Evolutionary conservation across 2,888 invertebrate genomes (phyloP), one percentile per base, ranked within the genome.

Genomic region (Lutraria lutraria): DNA sequence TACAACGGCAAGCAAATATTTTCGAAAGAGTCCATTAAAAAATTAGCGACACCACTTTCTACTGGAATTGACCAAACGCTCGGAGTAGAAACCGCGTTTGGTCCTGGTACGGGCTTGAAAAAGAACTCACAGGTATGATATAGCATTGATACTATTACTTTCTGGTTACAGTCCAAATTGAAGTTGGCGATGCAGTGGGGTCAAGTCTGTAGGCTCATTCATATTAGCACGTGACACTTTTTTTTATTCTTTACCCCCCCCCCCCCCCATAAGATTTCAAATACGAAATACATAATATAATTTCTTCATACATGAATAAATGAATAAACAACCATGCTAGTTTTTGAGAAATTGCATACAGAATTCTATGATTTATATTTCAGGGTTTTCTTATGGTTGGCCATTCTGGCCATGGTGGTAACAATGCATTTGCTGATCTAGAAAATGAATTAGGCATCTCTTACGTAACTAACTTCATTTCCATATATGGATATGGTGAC

Each of bases 41-140:
- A 43, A 81, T 25, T 81, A 31, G 4, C 81, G 25, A 81, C 81
- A 15, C 81, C 81, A 0, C 81, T 81, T 53, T 53, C 54, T 16
- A 54, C 54, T 13, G 81, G 81, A n/a, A 13, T 25, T 16, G 81
- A 81, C 19, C 15, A 15, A 15, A n/a, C 53, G 12, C 29, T 81
- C n/a, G 81, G 81, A 15, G n/a, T 81, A 53, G 54, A 81, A 15
- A 81, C 54, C 25, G 25, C 8, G 54, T 81, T 81, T 54, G 81
- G 81, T n/a, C 81, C 81, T 0, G 81, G 81, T 29, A 81, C 81
- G 19, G 81, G 54, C 8, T 34, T 81, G 54, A 81, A 54, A 25
- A n/a, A 81, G n/a, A 81, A 81, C 31, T 54, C 81, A 8, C 29
- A 31, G 31, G 82, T 63, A 63, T 8, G 63, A 63, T 6, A 8